Percentiles rank a stretch among this genome's conserved stretches.
These are phyloP conservation scores for Apotomis betuletana DNA, from an alignment of 2,888 invertebrate species.

Conservation along the genomic window DNA sequence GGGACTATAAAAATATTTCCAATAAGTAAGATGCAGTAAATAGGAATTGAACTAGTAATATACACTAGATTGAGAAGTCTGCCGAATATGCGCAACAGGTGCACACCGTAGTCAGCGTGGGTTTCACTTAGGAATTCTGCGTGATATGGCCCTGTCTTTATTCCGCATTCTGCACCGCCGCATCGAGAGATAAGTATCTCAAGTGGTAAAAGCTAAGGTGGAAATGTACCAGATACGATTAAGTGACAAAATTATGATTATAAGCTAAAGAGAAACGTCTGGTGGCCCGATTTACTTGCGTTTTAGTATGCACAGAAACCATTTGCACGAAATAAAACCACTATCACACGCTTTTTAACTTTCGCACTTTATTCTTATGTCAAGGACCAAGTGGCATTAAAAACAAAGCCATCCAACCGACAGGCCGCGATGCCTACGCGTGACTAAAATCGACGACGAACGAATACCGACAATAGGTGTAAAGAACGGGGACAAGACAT, in stretches of 20 bases:
- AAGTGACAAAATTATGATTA: slow-evolving; percentile 32
- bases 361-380: slow-evolving; percentile 30
- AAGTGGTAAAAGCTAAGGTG: slow-evolving; percentile 21
- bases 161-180: slow-evolving; percentile 44
- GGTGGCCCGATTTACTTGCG: slow-evolving; percentile 32
- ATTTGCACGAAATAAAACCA: slow-evolving; percentile 24
- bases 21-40: neutral
- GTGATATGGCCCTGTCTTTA: slow-evolving; percentile 45
- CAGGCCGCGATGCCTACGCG: slow-evolving; percentile 69
- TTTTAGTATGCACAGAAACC: slow-evolving; percentile 8
- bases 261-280: slow-evolving; percentile 23
- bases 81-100: slow-evolving; percentile 57
- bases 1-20: neutral
- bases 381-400: slow-evolving; percentile 46
- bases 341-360: slow-evolving; percentile 27
- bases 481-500: slow-evolving; percentile 59
- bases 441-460: slow-evolving; percentile 69
- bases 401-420: slow-evolving; percentile 65
- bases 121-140: slow-evolving; percentile 53
- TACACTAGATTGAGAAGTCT: slow-evolving; percentile 18
- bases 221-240: slow-evolving; percentile 31
- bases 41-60: neutral
- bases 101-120: slow-evolving; percentile 53
- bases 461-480: slow-evolving; percentile 58
- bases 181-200: slow-evolving; percentile 39